phyloP scores from a whole-genome alignment of 2,888 invertebrate species.

The Zelleria hepariella region DNA sequence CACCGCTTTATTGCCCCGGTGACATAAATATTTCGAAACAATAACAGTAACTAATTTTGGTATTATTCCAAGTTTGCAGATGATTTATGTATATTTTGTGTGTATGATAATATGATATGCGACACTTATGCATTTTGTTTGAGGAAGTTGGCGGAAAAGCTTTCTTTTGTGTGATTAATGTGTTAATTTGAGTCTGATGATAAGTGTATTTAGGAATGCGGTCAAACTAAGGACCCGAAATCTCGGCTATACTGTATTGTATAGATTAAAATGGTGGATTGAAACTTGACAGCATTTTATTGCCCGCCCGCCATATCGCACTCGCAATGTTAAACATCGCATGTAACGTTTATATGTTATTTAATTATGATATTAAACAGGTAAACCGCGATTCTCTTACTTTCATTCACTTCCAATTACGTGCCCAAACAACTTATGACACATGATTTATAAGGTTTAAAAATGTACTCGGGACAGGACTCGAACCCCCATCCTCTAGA shows the following conservation, averaged over 20 bases:
- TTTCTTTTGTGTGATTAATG: background rate
- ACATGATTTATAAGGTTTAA: too few species aligned
- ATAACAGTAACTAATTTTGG: too few species aligned
- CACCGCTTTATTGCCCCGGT: too few species aligned
- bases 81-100: background rate
- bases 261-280: too few species aligned
- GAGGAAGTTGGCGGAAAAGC: background rate
- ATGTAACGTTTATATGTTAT: constrained; percentile 45
- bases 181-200: background rate
- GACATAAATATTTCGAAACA: too few species aligned
- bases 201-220: background rate
- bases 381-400: background rate
- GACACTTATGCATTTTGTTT: background rate
- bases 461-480: too few species aligned
- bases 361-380: constrained; percentile 21
- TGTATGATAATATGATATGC: background rate
- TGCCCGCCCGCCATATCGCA: constrained; percentile 14
- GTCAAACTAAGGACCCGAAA: too few species aligned
- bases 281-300: background rate
- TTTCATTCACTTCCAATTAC: background rate
- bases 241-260: too few species aligned
- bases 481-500: too few species aligned
- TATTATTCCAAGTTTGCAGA: too few species aligned
- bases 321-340: constrained; percentile 34
- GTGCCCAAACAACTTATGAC: too few species aligned